A percentile compares a stretch with the other conserved stretches of the same genome.
phyloP scores from a whole-genome alignment of 2,888 invertebrate genomes.

The Eueremaeus valkanovi region DNA sequence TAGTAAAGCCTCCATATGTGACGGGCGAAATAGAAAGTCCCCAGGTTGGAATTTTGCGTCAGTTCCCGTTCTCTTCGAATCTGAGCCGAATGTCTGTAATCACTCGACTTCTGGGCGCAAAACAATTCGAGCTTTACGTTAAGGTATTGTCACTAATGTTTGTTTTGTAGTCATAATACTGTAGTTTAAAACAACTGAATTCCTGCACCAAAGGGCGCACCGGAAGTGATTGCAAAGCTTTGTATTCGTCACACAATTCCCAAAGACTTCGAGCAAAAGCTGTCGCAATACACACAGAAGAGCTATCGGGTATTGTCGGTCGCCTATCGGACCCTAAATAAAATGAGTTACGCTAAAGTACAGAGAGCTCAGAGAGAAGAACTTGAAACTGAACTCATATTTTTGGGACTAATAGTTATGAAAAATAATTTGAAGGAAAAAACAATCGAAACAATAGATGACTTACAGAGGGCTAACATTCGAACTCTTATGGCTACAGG shows the following conservation, averaged over 20 bases:
- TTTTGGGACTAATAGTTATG: conserved; percentile 71
- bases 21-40: conserved; percentile 28
- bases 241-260: conserved; percentile 60
- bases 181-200: not conserved
- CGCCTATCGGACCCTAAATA: conserved; percentile 68
- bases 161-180: not conserved
- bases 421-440: conserved; percentile 91
- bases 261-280: conserved; percentile 67
- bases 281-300: conserved; percentile 73
- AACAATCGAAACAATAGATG: conserved; percentile 61
- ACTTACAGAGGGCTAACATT: conserved; percentile 53
- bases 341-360: conserved; percentile 54
- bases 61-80: conserved; percentile 56
- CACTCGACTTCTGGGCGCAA: conserved; percentile 52
- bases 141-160: conserved; percentile 53
- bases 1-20: conserved; percentile 50
- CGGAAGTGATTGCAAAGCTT: conserved; percentile 56
- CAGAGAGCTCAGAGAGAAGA: conserved; percentile 49
- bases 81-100: conserved; percentile 58
- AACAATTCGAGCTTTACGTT: conserved; percentile 54
- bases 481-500: conserved; percentile 57
- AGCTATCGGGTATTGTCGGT: conserved; percentile 81
- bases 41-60: conserved; percentile 55
- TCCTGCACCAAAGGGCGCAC: conserved; percentile 52
- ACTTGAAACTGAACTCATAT: conserved; percentile 54